phyloP scores from a whole-genome alignment of 2,888 invertebrate genomes.

The Charanyca ferruginea region DNA sequence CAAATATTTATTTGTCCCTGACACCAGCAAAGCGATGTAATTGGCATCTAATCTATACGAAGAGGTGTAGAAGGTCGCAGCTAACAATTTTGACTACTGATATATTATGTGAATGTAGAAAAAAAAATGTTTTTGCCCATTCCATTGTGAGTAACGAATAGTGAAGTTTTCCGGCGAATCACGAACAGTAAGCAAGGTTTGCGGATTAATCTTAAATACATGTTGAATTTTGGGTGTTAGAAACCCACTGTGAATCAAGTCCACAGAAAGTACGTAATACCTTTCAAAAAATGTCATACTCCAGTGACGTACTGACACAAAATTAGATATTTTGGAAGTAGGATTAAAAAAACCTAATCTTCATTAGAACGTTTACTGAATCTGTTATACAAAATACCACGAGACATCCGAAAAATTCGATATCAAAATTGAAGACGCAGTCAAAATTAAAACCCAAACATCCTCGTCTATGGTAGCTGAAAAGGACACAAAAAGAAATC shows the following conservation, averaged over 20 bases:
- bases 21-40: neutral
- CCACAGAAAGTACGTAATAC: too few relatives aligned
- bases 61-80: too few relatives aligned
- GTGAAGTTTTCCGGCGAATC: too few relatives aligned
- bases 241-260: too few relatives aligned
- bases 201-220: too few relatives aligned
- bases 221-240: too few relatives aligned
- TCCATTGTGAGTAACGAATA: too few relatives aligned
- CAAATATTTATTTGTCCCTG: constrained; percentile 16
- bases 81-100: neutral
- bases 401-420: neutral
- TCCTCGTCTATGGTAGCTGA: constrained; percentile 13
- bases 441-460: neutral
- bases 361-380: neutral
- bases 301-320: too few relatives aligned
- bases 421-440: neutral
- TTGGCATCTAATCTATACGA: neutral
- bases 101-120: too few relatives aligned
- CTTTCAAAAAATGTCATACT: too few relatives aligned
- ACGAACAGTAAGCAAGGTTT: too few relatives aligned
- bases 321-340: neutral
- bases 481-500: constrained; percentile 41
- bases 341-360: neutral
- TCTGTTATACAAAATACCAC: neutral
- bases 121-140: too few relatives aligned